Evolutionary conservation across 1,140 invertebrate genomes (phyloP).

Genomic region (Drosophila repletoides): DNA sequence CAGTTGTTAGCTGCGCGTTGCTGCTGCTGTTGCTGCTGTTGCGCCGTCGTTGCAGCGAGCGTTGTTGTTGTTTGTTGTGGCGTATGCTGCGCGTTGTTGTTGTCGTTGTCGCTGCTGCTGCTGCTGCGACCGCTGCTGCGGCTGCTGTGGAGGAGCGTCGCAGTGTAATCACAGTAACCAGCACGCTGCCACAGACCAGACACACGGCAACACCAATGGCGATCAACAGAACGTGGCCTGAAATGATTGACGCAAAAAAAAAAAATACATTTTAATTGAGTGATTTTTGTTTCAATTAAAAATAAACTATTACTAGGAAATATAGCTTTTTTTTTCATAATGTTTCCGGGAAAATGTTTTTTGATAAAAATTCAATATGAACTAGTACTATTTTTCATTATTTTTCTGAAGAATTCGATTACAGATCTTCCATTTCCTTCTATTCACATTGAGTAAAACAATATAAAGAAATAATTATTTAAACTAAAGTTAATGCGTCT

Average conservation of each 20-base stretch:
- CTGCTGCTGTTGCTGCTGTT: conserved; percentile 14
- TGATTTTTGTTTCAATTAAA: no score
- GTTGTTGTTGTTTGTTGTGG: conserved; percentile 43
- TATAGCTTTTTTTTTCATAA: no score
- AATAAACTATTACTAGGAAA: no score
- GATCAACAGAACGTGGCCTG: conserved; percentile 72
- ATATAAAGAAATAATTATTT: no score
- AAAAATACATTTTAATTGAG: no score
- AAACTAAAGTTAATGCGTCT: no score
- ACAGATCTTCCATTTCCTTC: no score
- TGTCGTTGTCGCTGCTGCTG: conserved; percentile 41
- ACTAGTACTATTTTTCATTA: no score
- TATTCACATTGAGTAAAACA: no score
- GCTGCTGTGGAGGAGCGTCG: conserved; percentile 46
- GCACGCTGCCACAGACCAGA: conserved; percentile 70
- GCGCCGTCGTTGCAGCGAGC: conserved; percentile 62
- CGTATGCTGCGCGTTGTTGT: conserved; percentile 61
- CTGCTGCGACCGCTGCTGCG: conserved; percentile 1
- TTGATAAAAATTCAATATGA: no score
- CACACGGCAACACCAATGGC: conserved; percentile 72
- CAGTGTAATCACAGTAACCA: conserved; percentile 63
- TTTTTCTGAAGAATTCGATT: no score
- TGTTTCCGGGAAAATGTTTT: no score
- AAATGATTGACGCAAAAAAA: not conserved
- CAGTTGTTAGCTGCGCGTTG: conserved; percentile 46